These are phyloP conservation scores for Nomada flava DNA, from an alignment of 2,888 invertebrate genomes.

Conservation along the genomic window DNA sequence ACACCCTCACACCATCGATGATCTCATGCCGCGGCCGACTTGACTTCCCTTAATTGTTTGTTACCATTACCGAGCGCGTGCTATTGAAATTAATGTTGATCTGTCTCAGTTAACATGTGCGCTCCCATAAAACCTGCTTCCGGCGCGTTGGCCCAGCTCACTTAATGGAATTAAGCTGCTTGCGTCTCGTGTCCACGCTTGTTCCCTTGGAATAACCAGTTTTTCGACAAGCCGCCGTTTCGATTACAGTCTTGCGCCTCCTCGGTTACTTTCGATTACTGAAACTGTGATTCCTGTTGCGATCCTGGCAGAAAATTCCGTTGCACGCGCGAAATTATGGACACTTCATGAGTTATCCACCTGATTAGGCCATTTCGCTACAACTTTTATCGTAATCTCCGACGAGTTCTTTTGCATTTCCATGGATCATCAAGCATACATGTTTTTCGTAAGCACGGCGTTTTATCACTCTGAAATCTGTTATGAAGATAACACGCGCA, in stretches of 20 bases:
- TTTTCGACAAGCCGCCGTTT: constrained; percentile 35
- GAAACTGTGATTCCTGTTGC: no score
- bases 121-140: constrained; percentile 82
- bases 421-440: no score
- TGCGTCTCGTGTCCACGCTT: constrained; percentile 59
- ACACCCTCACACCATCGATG: constrained; percentile 84
- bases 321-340: no score
- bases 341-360: no score
- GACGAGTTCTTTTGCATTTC: no score
- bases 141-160: constrained; percentile 77
- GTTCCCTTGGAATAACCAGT: constrained; percentile 47
- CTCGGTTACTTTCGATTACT: background rate
- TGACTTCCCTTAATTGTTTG: constrained; percentile 83
- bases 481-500: no score
- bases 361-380: no score
- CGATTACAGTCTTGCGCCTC: background rate
- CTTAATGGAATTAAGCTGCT: constrained; percentile 82
- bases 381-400: no score
- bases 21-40: constrained; percentile 81
- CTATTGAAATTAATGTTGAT: constrained; percentile 84
- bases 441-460: no score
- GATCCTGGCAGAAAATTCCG: no score
- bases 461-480: no score
- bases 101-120: constrained; percentile 78
- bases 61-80: constrained; percentile 83